Evolutionary conservation across 2,888 invertebrate genomes (phyloP).

Genomic region (Nebria salina): DNA sequence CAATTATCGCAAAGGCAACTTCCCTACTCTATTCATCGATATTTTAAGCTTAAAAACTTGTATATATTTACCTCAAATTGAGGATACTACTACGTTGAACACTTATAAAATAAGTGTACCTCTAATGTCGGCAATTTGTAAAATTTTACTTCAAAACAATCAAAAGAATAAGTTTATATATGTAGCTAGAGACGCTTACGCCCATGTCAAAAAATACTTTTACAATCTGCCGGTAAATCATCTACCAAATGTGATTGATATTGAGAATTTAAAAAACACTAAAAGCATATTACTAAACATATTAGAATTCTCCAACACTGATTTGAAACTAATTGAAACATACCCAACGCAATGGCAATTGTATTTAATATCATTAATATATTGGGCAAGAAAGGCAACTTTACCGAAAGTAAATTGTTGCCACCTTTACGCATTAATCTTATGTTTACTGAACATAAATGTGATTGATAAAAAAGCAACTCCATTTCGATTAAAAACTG

Average conservation of each 20-base stretch:
- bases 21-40: constrained; percentile 76
- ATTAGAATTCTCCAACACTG: constrained; percentile 62
- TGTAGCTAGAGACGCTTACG: constrained; percentile 54
- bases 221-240: constrained; percentile 48
- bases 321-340: constrained; percentile 59
- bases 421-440: constrained; percentile 68
- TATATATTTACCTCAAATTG: constrained; percentile 76
- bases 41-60: constrained; percentile 72
- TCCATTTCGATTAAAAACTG: constrained; percentile 61
- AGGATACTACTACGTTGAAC: constrained; percentile 71
- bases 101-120: constrained; percentile 70
- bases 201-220: constrained; percentile 50
- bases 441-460: constrained; percentile 69
- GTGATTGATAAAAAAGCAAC: constrained; percentile 70
- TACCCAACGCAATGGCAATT: constrained; percentile 70
- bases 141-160: constrained; percentile 55
- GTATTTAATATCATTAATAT: constrained; percentile 68
- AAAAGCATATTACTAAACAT: constrained; percentile 64
- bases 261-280: constrained; percentile 56
- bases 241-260: constrained; percentile 58
- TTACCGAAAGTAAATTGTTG: constrained; percentile 59
- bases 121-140: constrained; percentile 70
- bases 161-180: constrained; percentile 53
- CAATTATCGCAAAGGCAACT: constrained; percentile 68
- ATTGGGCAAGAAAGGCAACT: constrained; percentile 66